Conservation (phyloP, 2,113 vertebrate genomes). For the Kobus ellipsiprymnus region DNA sequence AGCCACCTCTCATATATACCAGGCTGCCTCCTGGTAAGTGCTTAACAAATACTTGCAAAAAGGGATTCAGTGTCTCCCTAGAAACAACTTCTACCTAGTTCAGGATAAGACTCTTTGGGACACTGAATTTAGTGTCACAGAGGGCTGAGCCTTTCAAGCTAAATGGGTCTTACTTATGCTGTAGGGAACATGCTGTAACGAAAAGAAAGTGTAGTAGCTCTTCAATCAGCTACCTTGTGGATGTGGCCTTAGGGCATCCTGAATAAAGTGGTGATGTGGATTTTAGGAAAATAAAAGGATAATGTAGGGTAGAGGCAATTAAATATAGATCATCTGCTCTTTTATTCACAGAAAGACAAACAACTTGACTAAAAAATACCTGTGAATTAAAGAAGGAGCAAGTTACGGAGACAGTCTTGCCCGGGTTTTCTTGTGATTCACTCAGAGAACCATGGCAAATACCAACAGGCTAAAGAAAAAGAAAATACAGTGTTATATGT, state of each 20-base stretch:
- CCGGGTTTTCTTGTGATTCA: accelerated
- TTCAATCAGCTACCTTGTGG: not conserved
- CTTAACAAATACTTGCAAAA: not conserved
- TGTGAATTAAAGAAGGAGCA: slow-evolving; percentile 74
- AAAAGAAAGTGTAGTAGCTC: not conserved
- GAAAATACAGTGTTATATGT: not conserved
- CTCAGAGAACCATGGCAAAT: slow-evolving; percentile 71
- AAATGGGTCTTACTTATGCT: not conserved
- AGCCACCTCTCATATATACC: not conserved
- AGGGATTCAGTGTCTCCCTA: not conserved
- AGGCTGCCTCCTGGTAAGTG: not conserved
- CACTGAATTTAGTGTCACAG: not conserved
- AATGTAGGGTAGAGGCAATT: not conserved
- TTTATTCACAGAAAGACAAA: not conserved
- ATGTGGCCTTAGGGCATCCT: not conserved
- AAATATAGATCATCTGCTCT: not conserved
- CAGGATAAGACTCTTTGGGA: not conserved
- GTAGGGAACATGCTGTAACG: not conserved
- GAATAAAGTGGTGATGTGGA: not conserved
- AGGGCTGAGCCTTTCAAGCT: not conserved
- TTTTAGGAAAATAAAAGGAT: not conserved
- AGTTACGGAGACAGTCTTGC: not conserved
- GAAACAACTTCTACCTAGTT: not conserved
- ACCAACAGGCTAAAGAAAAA: slow-evolving; percentile 64
- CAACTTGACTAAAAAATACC: slow-evolving; percentile 71